A percentile compares a stretch with the other conserved stretches of the same genome.
These are phyloP conservation scores for Catharus ustulatus DNA, from an alignment of 2,797 vertebrate species.

Conservation along the genomic window DNA sequence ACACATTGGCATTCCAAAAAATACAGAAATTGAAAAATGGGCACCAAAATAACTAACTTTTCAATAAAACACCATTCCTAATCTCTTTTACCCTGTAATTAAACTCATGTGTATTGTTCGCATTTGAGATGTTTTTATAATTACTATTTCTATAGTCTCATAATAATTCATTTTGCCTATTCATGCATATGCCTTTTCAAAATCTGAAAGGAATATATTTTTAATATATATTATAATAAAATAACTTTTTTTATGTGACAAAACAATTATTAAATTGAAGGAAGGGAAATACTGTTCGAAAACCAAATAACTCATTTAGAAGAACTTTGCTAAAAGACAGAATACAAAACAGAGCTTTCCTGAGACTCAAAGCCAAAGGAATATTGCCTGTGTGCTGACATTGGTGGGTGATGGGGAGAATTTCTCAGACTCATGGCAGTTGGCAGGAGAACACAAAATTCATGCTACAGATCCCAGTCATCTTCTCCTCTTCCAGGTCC, in stretches of 20 bases:
- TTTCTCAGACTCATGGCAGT: not conserved
- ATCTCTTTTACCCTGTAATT: not conserved
- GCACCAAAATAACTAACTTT: not conserved
- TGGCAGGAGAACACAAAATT: not conserved
- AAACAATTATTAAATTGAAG: not conserved
- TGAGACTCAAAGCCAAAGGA: not conserved
- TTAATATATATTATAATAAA: not conserved
- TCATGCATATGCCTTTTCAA: not conserved
- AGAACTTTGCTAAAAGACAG: not conserved
- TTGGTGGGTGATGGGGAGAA: not conserved
- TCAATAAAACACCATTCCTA: not conserved
- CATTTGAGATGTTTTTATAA: not conserved
- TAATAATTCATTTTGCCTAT: not conserved
- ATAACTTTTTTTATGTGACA: not conserved
- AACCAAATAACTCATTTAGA: not conserved
- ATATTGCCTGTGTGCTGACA: not conserved
- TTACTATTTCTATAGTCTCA: not conserved
- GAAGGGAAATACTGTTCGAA: not conserved
- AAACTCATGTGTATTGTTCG: not conserved
- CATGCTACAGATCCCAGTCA: rapidly evolving
- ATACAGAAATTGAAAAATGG: not conserved
- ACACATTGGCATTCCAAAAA: not conserved
- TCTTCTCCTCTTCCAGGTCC: not conserved
- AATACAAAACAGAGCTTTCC: not conserved
- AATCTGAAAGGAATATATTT: not conserved